phyloP scores from a whole-genome alignment of 2,888 invertebrate species.

The Craniophora ligustri region DNA sequence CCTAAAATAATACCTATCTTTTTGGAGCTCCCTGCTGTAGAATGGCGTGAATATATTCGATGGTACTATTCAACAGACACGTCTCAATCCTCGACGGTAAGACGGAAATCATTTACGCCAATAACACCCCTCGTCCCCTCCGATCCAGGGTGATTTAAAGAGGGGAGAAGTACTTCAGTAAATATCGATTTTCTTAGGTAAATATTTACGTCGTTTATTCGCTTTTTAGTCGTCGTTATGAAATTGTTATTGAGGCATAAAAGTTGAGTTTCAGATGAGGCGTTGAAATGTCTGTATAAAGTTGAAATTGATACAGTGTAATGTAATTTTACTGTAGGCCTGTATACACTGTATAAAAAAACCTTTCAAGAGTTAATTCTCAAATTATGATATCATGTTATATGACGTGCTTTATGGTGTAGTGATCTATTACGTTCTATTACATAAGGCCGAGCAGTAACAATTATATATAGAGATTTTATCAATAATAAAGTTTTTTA shows the following conservation, averaged over 20 bases:
- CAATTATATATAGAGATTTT: too few relatives aligned
- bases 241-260: slow-evolving; percentile 53
- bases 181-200: slow-evolving; percentile 75
- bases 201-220: slow-evolving; percentile 70
- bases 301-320: slow-evolving; percentile 20
- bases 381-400: too few relatives aligned
- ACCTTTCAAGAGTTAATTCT: too few relatives aligned
- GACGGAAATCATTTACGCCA: slow-evolving; percentile 81
- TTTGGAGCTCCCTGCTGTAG: slow-evolving; percentile 40
- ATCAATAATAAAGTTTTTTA: too few relatives aligned
- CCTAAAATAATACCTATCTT: slow-evolving; percentile 40
- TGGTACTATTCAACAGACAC: slow-evolving; percentile 57
- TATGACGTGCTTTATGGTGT: too few relatives aligned
- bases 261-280: slow-evolving; percentile 39
- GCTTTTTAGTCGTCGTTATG: slow-evolving; percentile 51
- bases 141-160: slow-evolving; percentile 66
- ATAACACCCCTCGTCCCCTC: slow-evolving; percentile 63
- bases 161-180: slow-evolving; percentile 65
- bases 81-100: slow-evolving; percentile 65
- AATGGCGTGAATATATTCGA: slow-evolving; percentile 64
- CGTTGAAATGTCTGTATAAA: slow-evolving; percentile 43
- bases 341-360: too few relatives aligned
- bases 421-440: too few relatives aligned
- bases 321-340: too few relatives aligned
- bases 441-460: too few relatives aligned